phyloP scores from a whole-genome alignment of 1,140 invertebrate genomes.

The Chionoecetes opilio region DNA sequence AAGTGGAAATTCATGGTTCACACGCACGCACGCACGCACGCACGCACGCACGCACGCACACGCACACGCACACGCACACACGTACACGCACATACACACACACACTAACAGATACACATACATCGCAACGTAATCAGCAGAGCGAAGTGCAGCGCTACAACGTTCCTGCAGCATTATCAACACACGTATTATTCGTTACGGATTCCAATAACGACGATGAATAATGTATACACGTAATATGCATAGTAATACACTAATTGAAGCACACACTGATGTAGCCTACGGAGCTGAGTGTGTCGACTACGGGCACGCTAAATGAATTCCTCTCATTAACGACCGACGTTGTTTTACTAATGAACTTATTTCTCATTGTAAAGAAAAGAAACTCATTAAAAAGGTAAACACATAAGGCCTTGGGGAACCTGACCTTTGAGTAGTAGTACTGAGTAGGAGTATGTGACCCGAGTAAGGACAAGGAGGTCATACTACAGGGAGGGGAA shows the following conservation, averaged over 20 bases:
- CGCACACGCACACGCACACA: too few species aligned
- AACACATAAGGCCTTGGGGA: not conserved
- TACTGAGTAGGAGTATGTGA: not conserved
- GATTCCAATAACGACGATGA: not conserved
- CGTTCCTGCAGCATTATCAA: not conserved
- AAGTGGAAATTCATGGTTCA: too few species aligned
- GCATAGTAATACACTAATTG: constrained; percentile 21
- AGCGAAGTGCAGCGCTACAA: not conserved
- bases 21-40: too few species aligned
- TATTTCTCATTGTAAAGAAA: constrained; percentile 31
- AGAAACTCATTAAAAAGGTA: not conserved
- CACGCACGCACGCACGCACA: too few species aligned
- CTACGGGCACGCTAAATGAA: not conserved
- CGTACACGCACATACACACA: too few species aligned
- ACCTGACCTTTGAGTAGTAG: not conserved
- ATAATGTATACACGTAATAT: constrained; percentile 23
- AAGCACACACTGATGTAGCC: constrained; percentile 16
- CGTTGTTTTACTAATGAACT: constrained; percentile 14
- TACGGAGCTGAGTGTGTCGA: not conserved
- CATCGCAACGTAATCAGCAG: not conserved
- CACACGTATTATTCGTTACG: not conserved
- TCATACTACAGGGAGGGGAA: not conserved
- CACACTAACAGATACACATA: too few species aligned
- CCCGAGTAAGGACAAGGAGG: not conserved
- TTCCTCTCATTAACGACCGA: constrained; percentile 6